Base-by-base conservation (phyloP, 2,797 vertebrate genomes). In the Pantherophis vulpinus region DNA sequence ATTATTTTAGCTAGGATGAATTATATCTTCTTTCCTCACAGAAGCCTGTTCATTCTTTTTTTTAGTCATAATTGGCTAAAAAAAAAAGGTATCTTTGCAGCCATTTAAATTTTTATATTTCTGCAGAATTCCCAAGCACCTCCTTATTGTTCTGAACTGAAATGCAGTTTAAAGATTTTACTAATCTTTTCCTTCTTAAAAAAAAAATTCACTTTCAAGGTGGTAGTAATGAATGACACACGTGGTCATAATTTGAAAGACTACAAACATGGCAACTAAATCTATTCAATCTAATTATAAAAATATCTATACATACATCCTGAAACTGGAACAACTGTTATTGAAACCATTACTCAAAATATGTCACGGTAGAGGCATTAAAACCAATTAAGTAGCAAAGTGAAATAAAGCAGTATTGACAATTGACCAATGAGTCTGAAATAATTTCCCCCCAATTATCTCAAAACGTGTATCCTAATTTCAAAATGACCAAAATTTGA, bases 401-500 rank as follows among this genome's bases (percentile, higher is more conserved):
- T 87, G 88, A 16, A 32, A 87, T 93, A 92, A 47, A 87, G 23
- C 56, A 88, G 23, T 29, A 91, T 47, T 16, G n/a, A 37, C 70
- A 54, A 42, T 86, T 86, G 32, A 47, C 54, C 54, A 25, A 32
- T 42, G 6, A 20, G 27, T 74, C n/a, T 70, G 13, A 59, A 70
- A 60, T 63, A n/a, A 29, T 56, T 12, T 92, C 55, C 32, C 54
- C 4, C 27, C 14, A 90, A 51, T 25, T 42, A 83, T 91, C 60
- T 55, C 12, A 90, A 88, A 92, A 86, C 12, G 87, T 94, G 94
- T 66, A 89, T 86, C 51, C 8, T 86, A 89, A 89, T 63, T 66
- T 51, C 23, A 83, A 89, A 95, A 94, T 87, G 97, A 98, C 97
- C 97, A 98, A 97, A 95, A 97, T 97, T 97, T 97, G 96, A 98